These are phyloP conservation scores for Drosophila lacicola DNA, from an alignment of 2,888 invertebrate genomes.

Conservation along the genomic window DNA sequence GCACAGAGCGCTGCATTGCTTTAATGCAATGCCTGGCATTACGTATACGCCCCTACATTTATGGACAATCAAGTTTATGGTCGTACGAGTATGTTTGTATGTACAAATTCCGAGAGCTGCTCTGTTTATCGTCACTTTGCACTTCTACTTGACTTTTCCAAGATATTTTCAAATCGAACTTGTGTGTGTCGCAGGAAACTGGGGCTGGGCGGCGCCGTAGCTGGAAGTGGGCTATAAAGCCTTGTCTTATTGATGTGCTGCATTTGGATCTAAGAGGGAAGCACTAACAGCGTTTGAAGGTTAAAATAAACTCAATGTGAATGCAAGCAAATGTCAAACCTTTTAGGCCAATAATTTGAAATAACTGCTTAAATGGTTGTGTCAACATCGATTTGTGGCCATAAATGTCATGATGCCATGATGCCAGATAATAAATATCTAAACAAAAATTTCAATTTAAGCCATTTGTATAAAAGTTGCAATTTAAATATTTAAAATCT, in stretches of 20 bases:
- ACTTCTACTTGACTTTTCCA: slow-evolving; percentile 66
- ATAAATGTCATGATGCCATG: slow-evolving; percentile 13
- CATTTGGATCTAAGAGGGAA: slow-evolving; percentile 12
- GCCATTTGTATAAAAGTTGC: neutral
- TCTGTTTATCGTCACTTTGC: slow-evolving; percentile 69
- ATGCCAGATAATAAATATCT: neutral
- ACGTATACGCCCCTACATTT: slow-evolving; percentile 81
- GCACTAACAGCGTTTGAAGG: slow-evolving; percentile 12
- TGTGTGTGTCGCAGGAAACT: slow-evolving; percentile 34
- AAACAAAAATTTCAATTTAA: neutral
- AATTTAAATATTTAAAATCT: neutral
- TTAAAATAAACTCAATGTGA: slow-evolving; percentile 5
- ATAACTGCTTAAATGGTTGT: neutral
- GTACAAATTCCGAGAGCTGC: slow-evolving; percentile 22
- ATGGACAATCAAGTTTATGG: slow-evolving; percentile 76
- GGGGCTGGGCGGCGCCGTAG: slow-evolving; percentile 5
- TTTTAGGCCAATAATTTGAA: neutral
- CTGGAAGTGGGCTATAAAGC: slow-evolving; percentile 7
- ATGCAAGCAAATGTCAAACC: slow-evolving; percentile 7
- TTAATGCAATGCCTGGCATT: slow-evolving; percentile 69
- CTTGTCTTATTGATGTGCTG: slow-evolving; percentile 29
- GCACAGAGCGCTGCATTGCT: slow-evolving; percentile 56
- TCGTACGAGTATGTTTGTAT: slow-evolving; percentile 18
- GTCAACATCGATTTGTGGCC: neutral
- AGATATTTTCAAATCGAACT: slow-evolving; percentile 73